Evolutionary conservation across 2,888 invertebrate species (phyloP).

Genomic region (Parasteatoda lunata): DNA sequence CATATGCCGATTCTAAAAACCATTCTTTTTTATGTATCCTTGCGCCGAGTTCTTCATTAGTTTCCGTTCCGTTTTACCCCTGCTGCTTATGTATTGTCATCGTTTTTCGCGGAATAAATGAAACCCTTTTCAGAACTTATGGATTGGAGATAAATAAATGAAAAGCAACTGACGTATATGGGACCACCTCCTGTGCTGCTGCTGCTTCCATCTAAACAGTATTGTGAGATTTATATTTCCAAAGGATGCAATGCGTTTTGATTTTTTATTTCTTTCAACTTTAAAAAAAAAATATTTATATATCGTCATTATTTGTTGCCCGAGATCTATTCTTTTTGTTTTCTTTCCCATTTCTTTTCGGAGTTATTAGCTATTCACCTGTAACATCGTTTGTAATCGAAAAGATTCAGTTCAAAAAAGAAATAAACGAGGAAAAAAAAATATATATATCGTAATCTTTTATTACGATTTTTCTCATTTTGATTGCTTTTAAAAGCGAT

Average conservation of each 20-base stretch:
- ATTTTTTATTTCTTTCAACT: constrained; percentile 11
- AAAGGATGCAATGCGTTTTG: not conserved
- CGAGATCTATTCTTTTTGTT: constrained; percentile 16
- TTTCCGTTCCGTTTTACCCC: constrained; percentile 47
- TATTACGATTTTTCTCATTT: constrained; percentile 43
- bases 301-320: constrained; percentile 49
- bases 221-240: constrained; percentile 66
- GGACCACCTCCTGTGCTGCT: constrained; percentile 47
- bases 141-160: constrained; percentile 59
- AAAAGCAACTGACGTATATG: constrained; percentile 49
- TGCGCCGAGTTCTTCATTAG: constrained; percentile 55
- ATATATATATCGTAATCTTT: constrained; percentile 30
- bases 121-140: constrained; percentile 62
- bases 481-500: constrained; percentile 42
- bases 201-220: constrained; percentile 5
- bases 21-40: constrained; percentile 56
- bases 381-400: constrained; percentile 46
- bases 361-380: constrained; percentile 45
- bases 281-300: constrained; percentile 22
- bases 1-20: constrained; percentile 61
- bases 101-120: constrained; percentile 58
- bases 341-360: constrained; percentile 9
- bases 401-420: constrained; percentile 23
- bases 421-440: no score
- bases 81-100: constrained; percentile 55